Evolutionary conservation across 2,888 invertebrate species (phyloP), one percentile per base, ranked within the genome.

Genomic region (Drosophila parthenogenetica): DNA sequence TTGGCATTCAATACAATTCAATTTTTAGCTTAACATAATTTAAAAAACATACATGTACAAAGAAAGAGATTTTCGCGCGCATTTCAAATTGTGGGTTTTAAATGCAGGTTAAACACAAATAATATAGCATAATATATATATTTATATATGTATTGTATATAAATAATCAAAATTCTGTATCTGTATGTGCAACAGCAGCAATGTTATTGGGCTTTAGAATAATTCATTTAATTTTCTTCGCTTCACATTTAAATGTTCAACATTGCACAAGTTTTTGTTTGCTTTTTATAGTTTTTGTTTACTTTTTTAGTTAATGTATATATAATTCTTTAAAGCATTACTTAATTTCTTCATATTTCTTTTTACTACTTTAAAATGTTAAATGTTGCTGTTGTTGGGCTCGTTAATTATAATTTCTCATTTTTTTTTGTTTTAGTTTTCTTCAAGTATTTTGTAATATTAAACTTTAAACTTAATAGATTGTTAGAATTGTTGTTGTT

Each of bases 401-500:
- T 77, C 66, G 70, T 72, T 63, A 58, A 54, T 61, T 67, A 29
- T 49, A 67, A 53, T 63, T 49, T 40, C 42, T 71, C 19, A 5
- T 46, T 67, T 22, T 68, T 72, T 35, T 35, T 19, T 58, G 13
- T 66, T 54, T 60, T 37, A 59, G 39, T 57, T 64, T 64, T 43
- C 25, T 58, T 71, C 53, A 73, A 61, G 60, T 73, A 62, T 59
- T 59, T 63, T 69, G 29, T 73, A 62, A 65, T 76, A 73, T 76
- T 87, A 73, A 72, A 68, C 87, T 79, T 79, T 87, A 84, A 87
- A 83, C 77, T 83, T 86, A 83, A 83, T 88, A 77, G 79, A 89
- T 79, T 87, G 78, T 91, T 88, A 90, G 87, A 89, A 87, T 85
- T 88, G 62, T 89, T 76, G 69, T 78, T 76, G 70, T 74, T 53